Conservation (phyloP, 2,888 invertebrate genomes). For the Seladonia tumulorum region DNA sequence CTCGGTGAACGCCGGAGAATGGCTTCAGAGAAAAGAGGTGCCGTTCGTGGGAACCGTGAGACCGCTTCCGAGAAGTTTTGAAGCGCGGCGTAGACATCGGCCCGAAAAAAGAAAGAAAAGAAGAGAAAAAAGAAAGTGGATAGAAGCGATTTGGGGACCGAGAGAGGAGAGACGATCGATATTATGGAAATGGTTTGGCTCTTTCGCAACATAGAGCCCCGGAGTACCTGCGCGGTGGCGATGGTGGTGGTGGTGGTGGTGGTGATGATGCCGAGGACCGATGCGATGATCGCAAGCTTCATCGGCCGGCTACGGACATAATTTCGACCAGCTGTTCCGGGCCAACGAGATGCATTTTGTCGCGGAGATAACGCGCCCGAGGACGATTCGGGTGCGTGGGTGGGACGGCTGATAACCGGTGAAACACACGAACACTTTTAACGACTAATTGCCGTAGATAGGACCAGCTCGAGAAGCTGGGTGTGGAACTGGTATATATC, state of each 20-base stretch:
- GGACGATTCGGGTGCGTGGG: conserved; percentile 71
- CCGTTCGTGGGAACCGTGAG: conserved; percentile 80
- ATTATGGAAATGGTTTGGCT: conserved; percentile 74
- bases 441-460: conserved; percentile 78
- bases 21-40: conserved; percentile 79
- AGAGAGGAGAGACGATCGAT: conserved; percentile 35
- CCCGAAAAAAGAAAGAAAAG: conserved; percentile 22
- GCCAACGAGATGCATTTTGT: conserved; percentile 81
- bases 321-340: conserved; percentile 75
- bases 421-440: conserved; percentile 78
- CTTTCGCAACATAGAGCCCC: conserved; percentile 66
- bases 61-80: conserved; percentile 77
- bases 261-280: conserved; percentile 23
- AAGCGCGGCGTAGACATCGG: conserved; percentile 68
- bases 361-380: conserved; percentile 75
- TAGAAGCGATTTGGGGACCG: conserved; percentile 32
- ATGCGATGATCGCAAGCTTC: conserved; percentile 36
- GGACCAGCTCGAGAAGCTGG: conserved; percentile 56
- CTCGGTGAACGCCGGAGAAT: conserved; percentile 59
- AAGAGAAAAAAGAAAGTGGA: conserved; percentile 55
- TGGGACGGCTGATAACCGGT: conserved; percentile 74
- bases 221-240: not conserved
- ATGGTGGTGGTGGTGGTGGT: not conserved
- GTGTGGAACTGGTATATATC: conserved; percentile 69
- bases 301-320: conserved; percentile 39